Percentiles rank a stretch among this genome's conserved stretches.
Conservation (phyloP, 2,888 invertebrate species). For the Drosophila sordidula region DNA sequence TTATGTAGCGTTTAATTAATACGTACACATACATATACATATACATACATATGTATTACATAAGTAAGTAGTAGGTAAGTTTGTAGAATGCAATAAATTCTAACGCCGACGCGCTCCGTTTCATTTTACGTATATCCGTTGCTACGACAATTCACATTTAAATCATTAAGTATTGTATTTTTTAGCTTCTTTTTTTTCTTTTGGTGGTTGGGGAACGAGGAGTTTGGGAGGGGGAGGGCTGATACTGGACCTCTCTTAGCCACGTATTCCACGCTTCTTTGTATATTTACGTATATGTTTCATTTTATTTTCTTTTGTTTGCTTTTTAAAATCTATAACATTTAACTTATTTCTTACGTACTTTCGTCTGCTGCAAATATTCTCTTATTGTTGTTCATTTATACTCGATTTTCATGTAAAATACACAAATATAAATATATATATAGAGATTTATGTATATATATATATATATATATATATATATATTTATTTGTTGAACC, state of each 20-base stretch:
- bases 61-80: conserved; percentile 71
- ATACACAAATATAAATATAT: conserved; percentile 66
- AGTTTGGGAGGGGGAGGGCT: conserved; percentile 4
- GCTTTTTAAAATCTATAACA: conserved; percentile 77
- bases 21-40: conserved; percentile 40
- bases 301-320: conserved; percentile 29
- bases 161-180: conserved; percentile 66
- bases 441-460: conserved; percentile 48
- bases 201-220: background rate
- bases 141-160: conserved; percentile 81
- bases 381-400: conserved; percentile 70
- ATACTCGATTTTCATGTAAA: conserved; percentile 59
- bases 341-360: conserved; percentile 74
- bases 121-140: conserved; percentile 81
- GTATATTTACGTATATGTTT: conserved; percentile 56
- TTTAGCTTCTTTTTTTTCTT: conserved; percentile 61
- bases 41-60: conserved; percentile 46
- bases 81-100: conserved; percentile 69
- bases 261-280: conserved; percentile 24
- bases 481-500: conserved; percentile 62
- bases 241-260: conserved; percentile 39
- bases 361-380: conserved; percentile 55
- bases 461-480: conserved; percentile 50
- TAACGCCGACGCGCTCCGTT: conserved; percentile 53
- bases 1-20: conserved; percentile 46